These are phyloP conservation scores for Aplodontia rufa DNA, from an alignment of 2,113 vertebrate species.

Conservation along the genomic window DNA sequence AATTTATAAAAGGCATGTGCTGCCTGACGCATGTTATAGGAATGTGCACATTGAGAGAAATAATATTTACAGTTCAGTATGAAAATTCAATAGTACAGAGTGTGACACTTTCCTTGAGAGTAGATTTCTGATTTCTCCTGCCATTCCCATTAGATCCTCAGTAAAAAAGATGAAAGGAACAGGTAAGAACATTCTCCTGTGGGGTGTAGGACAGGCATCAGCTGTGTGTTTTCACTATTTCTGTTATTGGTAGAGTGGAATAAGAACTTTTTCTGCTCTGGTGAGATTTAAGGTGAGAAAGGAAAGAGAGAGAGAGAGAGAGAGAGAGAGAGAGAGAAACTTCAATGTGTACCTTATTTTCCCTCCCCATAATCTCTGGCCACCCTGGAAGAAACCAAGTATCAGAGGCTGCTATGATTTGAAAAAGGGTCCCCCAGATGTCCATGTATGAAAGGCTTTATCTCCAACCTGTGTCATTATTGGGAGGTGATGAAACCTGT, in stretches of 20 bases:
- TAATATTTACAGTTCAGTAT: not conserved
- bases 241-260: not conserved
- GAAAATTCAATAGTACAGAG: not conserved
- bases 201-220: too few relatives aligned
- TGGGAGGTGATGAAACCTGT: not conserved
- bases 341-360: too few relatives aligned
- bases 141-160: not conserved
- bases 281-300: not conserved
- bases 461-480: not conserved
- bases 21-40: not conserved
- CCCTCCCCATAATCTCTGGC: too few relatives aligned
- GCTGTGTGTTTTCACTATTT: not conserved
- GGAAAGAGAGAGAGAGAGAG: not conserved
- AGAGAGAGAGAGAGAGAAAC: too few relatives aligned
- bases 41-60: not conserved
- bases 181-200: not conserved
- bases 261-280: not conserved
- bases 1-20: not conserved
- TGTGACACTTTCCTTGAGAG: not conserved
- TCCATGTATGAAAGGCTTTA: not conserved
- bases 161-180: not conserved
- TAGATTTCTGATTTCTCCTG: not conserved
- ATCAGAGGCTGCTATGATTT: not conserved
- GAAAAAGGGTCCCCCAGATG: not conserved
- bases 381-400: too few relatives aligned